Base-by-base conservation (phyloP, 1,140 invertebrate genomes). In the Bombus terrestris region DNA sequence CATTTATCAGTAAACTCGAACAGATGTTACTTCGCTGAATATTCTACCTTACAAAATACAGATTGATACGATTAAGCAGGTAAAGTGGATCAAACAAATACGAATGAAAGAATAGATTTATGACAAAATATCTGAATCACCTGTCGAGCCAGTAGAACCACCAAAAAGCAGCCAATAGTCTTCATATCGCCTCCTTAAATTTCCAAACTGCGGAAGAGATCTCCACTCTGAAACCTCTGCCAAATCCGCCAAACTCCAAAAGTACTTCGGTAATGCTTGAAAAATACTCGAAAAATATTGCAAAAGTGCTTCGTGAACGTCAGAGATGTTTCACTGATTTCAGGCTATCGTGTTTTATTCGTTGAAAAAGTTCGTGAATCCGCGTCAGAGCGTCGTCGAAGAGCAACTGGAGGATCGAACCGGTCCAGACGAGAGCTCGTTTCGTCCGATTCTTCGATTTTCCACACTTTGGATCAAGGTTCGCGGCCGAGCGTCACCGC, bases 401-500 rank as follows among this genome's bases (percentile, higher is more conserved):
- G n/a, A 32, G 47, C 37, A 53, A 85, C 68, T 85, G 77, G 68
- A 39, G 18, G 10, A 68, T 64, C 75, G 57, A 41, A 78, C 75
- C 75, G 75, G 75, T 78, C 75, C 75, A 78, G 57, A 6, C 35
- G 15, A 10, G 35, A 9, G 43, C 64, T 43, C 22, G 15, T 62
- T 76, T 25, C 35, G 57, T 37, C 5, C 39, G 71, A 79, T 75
- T 74, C 77, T 28, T 62, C 68, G 53, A 69, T 85, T 81, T 85
- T 74, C 81, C 81, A 28, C 68, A 18, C 28, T 25, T 43, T 87
- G 72, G 62, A 57, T 90, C 89, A 87, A 91, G 90, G 85, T 89
- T 90, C 88, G 87, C 91, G 79, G 68, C 74, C 91, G 91, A 82
- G 86, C 77, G 92, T 88, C 89, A 72, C 87, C 83, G 86, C 86